Base-by-base conservation (phyloP, 2,797 vertebrate species). In the Tokudaia muenninki region DNA sequence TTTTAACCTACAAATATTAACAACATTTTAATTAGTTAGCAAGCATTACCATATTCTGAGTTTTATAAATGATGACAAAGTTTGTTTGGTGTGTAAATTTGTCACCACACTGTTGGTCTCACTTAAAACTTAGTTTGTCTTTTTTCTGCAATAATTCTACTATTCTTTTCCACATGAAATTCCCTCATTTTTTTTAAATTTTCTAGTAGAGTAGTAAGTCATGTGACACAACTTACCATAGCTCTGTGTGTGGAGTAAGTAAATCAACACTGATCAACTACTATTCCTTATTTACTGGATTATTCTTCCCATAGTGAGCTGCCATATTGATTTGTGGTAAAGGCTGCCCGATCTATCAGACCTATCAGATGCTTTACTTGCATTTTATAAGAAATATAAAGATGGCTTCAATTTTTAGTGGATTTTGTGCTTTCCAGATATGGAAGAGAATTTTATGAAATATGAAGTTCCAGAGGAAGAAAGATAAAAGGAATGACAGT, bases 161-260 rank as follows among this genome's bases (percentile, higher is more conserved):
- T 57, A 37, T 16, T 75, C 6, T 86, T 97, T 81, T 37, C n/a
- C 52, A 78, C 37, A 47, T 86, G 26, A 47, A 37, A 2, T 50
- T 82, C 37, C 6, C 44, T 4, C 3, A 44, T 82, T 81, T 83
- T 13, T 83, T 19, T 77, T 77, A 9, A 21, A 41, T 77, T 24
- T 78, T 82, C 17, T 88, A 21, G 1, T 55, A 22, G 34, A 82
- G 4, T 11, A 19, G 1, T 67, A 59, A 37, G 0, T 82, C 72
- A 70, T 2, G 6, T 50, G 52, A 13, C 0, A 34, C 10, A n/a
- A 1, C 0, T 11, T 63, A 8, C 3, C 17, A 0, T 37, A 21
- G 26, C 2, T 29, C 1, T 37, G 4, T 14, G 31, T 9, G 8
- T 31, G 22, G 16, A 0, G 12, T 14, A 82, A 37, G 0, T 16